Evolutionary conservation across 2,113 vertebrate genomes (phyloP).

Genomic region (Entomyzon cyanotis): DNA sequence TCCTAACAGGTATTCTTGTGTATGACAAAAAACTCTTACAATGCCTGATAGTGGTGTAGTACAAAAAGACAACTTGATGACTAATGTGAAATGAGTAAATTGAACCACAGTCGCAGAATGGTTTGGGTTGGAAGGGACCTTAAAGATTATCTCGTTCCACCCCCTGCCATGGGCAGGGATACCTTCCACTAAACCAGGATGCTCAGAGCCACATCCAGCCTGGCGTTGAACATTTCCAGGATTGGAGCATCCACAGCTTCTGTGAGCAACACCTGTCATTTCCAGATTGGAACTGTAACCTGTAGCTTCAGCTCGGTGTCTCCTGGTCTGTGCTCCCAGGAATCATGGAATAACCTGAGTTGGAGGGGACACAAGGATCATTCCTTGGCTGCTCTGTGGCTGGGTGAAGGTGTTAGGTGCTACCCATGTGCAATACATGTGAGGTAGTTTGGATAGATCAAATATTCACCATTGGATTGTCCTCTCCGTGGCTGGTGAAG

Average conservation of each 20-base stretch:
- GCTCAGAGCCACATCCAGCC: too few species aligned
- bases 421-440: neutral
- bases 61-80: neutral
- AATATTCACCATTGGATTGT: neutral
- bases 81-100: too few species aligned
- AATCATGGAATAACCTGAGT: neutral
- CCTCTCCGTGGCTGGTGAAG: neutral
- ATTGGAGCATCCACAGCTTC: neutral
- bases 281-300: neutral
- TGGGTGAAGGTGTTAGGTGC: neutral
- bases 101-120: neutral
- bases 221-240: neutral
- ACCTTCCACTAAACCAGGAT: neutral
- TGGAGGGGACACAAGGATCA: neutral
- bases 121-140: neutral
- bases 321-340: neutral
- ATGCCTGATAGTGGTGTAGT: rapidly evolving
- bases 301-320: neutral
- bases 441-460: neutral
- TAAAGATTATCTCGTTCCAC: too few species aligned
- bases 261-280: too few species aligned
- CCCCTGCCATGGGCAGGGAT: too few species aligned
- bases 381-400: neutral
- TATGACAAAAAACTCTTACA: neutral
- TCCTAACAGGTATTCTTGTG: neutral